phyloP scores from a whole-genome alignment of 92 coral and sea anemone species.

The Montipora capitata region DNA sequence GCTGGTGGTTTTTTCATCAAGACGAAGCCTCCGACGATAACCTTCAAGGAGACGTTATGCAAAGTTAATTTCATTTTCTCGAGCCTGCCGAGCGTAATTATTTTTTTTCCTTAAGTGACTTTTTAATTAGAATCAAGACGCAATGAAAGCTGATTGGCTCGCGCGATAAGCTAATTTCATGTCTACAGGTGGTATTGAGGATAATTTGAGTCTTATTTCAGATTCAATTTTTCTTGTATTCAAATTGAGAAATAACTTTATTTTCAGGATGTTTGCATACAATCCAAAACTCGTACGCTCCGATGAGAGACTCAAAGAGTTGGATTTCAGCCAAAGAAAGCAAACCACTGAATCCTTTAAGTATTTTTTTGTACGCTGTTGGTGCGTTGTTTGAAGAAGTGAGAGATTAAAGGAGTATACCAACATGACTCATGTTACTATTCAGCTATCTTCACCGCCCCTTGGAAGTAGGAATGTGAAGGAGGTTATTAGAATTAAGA shows the following conservation, averaged over 20 bases:
- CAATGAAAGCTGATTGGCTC: constrained; percentile 40
- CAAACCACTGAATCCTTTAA: background rate
- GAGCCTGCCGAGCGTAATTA: background rate
- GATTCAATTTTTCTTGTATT: background rate
- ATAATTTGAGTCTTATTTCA: background rate
- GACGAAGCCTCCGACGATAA: background rate
- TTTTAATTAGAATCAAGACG: constrained; percentile 25
- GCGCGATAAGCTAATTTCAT: background rate
- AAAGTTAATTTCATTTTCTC: background rate
- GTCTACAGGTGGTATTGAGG: constrained; percentile 28
- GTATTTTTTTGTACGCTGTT: background rate
- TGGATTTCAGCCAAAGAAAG: constrained; percentile 42
- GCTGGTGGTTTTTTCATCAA: no score
- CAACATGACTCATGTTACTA: constrained; percentile 63
- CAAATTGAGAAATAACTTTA: background rate
- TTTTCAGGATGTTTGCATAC: constrained; percentile 11
- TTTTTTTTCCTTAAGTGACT: background rate
- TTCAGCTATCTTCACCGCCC: constrained; percentile 54
- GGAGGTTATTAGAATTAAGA: constrained; percentile 62
- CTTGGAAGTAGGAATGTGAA: constrained; percentile 42
- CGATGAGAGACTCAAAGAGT: background rate
- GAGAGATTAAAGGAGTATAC: background rate
- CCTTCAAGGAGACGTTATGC: background rate
- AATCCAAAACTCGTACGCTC: background rate
- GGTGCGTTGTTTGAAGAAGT: background rate